Percentiles rank a stretch among this genome's conserved stretches.
Evolutionary conservation across 2,113 vertebrate species (phyloP).

Genomic region (Elephas maximus): DNA sequence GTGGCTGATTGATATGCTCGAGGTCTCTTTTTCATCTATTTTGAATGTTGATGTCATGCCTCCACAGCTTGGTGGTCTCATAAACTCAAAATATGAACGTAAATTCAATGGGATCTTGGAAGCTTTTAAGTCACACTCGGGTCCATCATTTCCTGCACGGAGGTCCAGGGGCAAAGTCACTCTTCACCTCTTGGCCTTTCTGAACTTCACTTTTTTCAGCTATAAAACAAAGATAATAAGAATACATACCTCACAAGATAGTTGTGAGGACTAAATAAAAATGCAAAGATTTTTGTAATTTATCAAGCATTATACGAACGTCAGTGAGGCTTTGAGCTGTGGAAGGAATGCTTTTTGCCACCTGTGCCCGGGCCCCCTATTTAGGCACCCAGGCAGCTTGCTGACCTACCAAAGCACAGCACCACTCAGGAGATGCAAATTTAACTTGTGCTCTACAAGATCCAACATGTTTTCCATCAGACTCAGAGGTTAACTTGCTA

Average conservation of each 20-base stretch:
- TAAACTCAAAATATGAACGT: not conserved
- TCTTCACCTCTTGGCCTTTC: slow-evolving; percentile 2
- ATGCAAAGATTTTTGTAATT: slow-evolving; percentile 13
- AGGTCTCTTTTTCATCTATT: not conserved
- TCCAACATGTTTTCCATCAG: not conserved
- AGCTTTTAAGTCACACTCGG: not conserved
- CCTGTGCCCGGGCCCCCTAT: not conserved
- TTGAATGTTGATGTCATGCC: not conserved
- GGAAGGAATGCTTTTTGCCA: not conserved
- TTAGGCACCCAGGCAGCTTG: not conserved
- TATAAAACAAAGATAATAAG: slow-evolving; percentile 14
- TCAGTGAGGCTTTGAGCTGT: not conserved
- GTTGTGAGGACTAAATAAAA: slow-evolving; percentile 31
- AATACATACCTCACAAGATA: not conserved
- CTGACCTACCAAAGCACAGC: not conserved
- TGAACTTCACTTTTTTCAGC: slow-evolving; percentile 19
- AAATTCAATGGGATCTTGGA: not conserved
- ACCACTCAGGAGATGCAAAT: not conserved
- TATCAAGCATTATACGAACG: slow-evolving; percentile 1
- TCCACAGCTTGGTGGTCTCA: slow-evolving; percentile 2
- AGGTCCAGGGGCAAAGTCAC: not conserved
- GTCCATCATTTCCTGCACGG: not conserved
- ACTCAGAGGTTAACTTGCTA: not conserved
- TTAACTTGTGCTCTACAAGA: not conserved
- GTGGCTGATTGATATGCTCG: not conserved